A percentile compares a stretch with the other conserved stretches of the same genome.
These are phyloP conservation scores for Crotalus horridus DNA, from an alignment of 2,113 vertebrate genomes.

Conservation along the genomic window DNA sequence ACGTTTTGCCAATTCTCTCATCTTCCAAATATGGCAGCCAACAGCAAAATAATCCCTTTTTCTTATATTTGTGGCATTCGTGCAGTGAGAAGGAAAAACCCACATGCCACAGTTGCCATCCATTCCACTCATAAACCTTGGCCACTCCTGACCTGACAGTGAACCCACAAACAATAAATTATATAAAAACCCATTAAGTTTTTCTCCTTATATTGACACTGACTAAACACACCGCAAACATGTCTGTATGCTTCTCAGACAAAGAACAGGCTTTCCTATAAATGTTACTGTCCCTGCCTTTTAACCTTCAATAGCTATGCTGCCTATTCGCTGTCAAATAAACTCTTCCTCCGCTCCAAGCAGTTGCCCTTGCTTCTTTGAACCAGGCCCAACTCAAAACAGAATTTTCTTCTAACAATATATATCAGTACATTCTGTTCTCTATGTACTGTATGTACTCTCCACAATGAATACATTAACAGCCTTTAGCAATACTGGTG, in stretches of 20 bases:
- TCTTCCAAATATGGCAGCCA: background rate
- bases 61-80: background rate
- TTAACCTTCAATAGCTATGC: background rate
- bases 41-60: background rate
- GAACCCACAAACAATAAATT: background rate
- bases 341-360: background rate
- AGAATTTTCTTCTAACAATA: background rate
- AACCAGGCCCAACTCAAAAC: background rate
- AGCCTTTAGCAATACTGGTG: background rate
- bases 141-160: background rate
- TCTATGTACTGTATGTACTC: background rate
- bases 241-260: background rate
- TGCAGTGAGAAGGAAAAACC: background rate
- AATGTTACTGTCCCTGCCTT: background rate
- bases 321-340: background rate
- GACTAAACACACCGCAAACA: background rate
- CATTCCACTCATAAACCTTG: background rate
- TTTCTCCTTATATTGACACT: background rate
- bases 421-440: background rate
- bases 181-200: background rate
- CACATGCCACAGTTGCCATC: background rate
- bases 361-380: background rate
- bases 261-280: background rate
- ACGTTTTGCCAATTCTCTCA: background rate
- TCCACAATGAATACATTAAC: background rate